Percentiles rank a stretch among this genome's conserved stretches.
phyloP scores from a whole-genome alignment of 2,888 invertebrate genomes.

The Machimus atricapillus region DNA sequence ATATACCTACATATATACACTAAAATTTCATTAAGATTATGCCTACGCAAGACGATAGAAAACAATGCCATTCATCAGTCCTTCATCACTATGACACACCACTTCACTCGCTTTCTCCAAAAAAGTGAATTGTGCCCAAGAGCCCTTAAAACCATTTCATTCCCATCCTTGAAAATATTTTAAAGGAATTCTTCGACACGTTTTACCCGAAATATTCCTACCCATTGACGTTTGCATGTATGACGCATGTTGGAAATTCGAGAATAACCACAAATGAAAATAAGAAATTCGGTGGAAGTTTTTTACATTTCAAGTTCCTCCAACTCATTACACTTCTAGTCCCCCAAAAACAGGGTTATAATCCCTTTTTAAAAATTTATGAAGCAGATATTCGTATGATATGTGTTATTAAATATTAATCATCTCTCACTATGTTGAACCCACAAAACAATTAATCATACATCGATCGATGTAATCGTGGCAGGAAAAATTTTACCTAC shows the following conservation, averaged over 20 bases:
- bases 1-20: no score
- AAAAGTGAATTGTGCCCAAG: not conserved
- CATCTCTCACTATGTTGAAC: not conserved
- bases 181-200: not conserved
- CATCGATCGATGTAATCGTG: not conserved
- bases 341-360: not conserved
- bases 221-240: not conserved
- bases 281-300: not conserved
- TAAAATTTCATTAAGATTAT: not conserved
- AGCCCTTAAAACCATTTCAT: not conserved
- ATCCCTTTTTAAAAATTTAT: not conserved
- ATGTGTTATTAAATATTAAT: not conserved
- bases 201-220: not conserved
- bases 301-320: not conserved
- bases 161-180: not conserved
- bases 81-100: not conserved
- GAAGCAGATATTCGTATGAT: not conserved
- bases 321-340: no score
- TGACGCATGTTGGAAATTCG: not conserved
- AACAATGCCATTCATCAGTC: not conserved
- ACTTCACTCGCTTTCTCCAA: no score
- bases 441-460: not conserved
- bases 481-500: not conserved
- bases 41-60: not conserved
- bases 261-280: not conserved